Conservation (phyloP, 2,797 vertebrate genomes). For the Cirrhinus mrigala region DNA sequence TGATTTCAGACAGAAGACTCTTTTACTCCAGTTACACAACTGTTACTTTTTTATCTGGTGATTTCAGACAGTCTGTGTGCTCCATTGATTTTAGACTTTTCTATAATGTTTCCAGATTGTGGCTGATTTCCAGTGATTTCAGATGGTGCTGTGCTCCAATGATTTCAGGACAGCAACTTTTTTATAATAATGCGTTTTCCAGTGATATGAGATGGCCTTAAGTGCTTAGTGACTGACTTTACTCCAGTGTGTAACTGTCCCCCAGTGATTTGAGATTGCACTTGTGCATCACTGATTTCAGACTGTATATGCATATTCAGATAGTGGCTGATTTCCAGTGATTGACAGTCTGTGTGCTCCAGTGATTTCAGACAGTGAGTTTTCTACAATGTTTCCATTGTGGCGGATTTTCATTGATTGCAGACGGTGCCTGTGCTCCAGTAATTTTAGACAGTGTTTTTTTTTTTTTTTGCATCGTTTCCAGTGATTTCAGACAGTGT, state of each 20-base stretch:
- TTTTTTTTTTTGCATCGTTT: too few species aligned
- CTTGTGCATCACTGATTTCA: background rate
- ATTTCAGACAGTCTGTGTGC: background rate
- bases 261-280: background rate
- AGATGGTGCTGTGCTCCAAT: too few species aligned
- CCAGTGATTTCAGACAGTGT: too few species aligned
- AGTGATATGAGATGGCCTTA: too few species aligned
- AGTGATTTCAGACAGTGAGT: background rate
- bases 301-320: background rate
- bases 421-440: background rate
- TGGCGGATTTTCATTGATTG: too few species aligned
- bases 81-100: background rate
- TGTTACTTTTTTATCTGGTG: background rate
- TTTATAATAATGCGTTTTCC: too few species aligned
- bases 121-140: constrained; percentile 1
- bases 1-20: too few species aligned
- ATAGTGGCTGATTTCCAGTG: background rate
- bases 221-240: too few species aligned
- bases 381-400: background rate
- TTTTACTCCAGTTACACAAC: too few species aligned
- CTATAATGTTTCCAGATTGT: background rate
- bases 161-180: too few species aligned
- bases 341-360: background rate
- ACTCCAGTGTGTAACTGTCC: too few species aligned
- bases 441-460: too few species aligned